Base-by-base conservation (phyloP, 1,140 invertebrate genomes). In the Melipona quadrifasciata region DNA sequence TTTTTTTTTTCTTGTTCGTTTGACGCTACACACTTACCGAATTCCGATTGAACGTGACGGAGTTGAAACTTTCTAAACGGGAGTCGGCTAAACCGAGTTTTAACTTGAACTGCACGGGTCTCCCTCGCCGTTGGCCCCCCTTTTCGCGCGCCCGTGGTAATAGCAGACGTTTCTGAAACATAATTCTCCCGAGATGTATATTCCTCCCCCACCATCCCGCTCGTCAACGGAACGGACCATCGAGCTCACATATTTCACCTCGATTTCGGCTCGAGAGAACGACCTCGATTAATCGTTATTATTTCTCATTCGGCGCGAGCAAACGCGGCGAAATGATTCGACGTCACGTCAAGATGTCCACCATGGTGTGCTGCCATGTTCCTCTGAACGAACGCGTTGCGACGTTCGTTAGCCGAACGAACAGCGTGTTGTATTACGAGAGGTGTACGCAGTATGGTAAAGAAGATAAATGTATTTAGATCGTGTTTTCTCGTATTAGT, bases 141-240 rank as follows among this genome's bases (percentile, higher is more conserved):
- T 27, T 67, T 47, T 53, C 47, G 39, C 24, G n/a, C 57, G 31
- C 2, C 8, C 6, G 21, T 24, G 24, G 11, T 58, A 53, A 80
- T 55, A 16, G 68, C 24, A 80, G 78, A 80, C 57, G 68, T 80
- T 80, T 39, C n/a, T 24, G 27, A 61, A 64, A 31, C 55, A 61
- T 80, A 73, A 80, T 73, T 73, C 55, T 55, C 39, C 0, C 17
- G 68, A 24, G 68, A 67, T n/a, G 19, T 51, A 65, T 65, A 77
- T 53, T 47, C 5, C 39, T 0, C 39, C 5, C 39, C 39, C 39
- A 0, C 0, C 39, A 0, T 0, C 39, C 39, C 31, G 1, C 76
- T 14, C 11, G 5, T 39, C 74, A 58, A 21, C 14, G 24, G 2
- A 14, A 21, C 39, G 51, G 24, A 34, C 14, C 16, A 17, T 47